Evolutionary conservation across 2,888 invertebrate species (phyloP).

Genomic region (Cordylochernes scorpioides): DNA sequence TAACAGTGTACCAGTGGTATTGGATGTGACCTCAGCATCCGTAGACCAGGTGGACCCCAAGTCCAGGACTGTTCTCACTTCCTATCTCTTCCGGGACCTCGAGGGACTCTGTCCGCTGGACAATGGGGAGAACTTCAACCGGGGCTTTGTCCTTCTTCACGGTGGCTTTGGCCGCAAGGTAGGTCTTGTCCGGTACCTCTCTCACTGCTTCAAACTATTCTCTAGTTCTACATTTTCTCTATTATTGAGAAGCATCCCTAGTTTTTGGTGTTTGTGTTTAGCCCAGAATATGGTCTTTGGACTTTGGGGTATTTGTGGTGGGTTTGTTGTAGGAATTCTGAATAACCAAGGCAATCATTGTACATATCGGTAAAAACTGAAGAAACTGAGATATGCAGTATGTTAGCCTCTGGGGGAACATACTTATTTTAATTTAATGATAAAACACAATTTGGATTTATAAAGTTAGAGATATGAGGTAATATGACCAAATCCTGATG

Average conservation of each 20-base stretch:
- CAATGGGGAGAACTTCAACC: conserved; percentile 69
- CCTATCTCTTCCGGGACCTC: conserved; percentile 60
- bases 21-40: conserved; percentile 75
- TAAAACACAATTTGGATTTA: too few relatives aligned
- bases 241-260: not conserved
- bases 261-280: conserved; percentile 1
- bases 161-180: conserved; percentile 64
- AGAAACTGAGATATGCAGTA: too few relatives aligned
- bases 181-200: conserved; percentile 14
- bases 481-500: too few relatives aligned
- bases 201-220: not conserved
- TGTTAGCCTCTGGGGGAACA: too few relatives aligned
- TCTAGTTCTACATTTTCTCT: not conserved
- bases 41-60: conserved; percentile 72
- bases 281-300: conserved; percentile 1
- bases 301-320: too few relatives aligned
- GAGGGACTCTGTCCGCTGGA: conserved; percentile 42
- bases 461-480: too few relatives aligned
- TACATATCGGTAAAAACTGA: too few relatives aligned
- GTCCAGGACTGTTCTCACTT: conserved; percentile 49
- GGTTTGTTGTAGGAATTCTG: too few relatives aligned
- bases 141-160: conserved; percentile 68
- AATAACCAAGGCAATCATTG: too few relatives aligned
- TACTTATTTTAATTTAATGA: too few relatives aligned
- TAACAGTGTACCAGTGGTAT: conserved; percentile 50